Percentiles rank a stretch among this genome's conserved stretches.
Conservation (phyloP, 2,113 vertebrate species). For the Pipa parva region DNA sequence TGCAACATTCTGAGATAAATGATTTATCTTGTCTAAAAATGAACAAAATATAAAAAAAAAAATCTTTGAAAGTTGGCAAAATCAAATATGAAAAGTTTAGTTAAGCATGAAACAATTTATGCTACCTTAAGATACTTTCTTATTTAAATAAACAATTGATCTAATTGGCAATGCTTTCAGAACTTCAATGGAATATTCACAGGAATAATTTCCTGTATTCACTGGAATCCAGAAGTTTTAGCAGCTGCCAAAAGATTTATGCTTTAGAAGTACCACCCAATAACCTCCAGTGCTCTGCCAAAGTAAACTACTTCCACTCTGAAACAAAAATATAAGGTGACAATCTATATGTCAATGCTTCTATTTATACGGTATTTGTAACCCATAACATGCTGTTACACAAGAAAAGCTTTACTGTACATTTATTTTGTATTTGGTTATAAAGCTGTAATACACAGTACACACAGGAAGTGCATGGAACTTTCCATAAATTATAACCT, state of each 20-base stretch:
- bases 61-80: not conserved
- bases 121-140: slow-evolving; percentile 11
- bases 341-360: no score
- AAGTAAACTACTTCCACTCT: slow-evolving; percentile 18
- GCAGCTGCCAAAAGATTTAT: slow-evolving; percentile 28
- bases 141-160: slow-evolving; percentile 24
- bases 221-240: slow-evolving; percentile 8
- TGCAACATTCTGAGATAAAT: no score
- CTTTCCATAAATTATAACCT: no score
- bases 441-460: no score
- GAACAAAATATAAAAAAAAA: no score
- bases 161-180: slow-evolving; percentile 30
- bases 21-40: no score
- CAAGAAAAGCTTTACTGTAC: no score
- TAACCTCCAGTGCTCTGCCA: slow-evolving; percentile 12
- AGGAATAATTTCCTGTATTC: slow-evolving; percentile 30
- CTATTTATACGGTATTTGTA: no score
- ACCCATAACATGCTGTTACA: no score
- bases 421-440: no score
- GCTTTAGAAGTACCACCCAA: slow-evolving; percentile 22
- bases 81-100: not conserved
- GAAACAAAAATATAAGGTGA: not conserved
- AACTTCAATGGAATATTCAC: slow-evolving; percentile 28
- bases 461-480: no score
- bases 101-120: slow-evolving; percentile 21